A percentile compares a stretch with the other conserved stretches of the same genome.
Evolutionary conservation across 2,113 vertebrate species (phyloP).

Genomic region (Solea solea): DNA sequence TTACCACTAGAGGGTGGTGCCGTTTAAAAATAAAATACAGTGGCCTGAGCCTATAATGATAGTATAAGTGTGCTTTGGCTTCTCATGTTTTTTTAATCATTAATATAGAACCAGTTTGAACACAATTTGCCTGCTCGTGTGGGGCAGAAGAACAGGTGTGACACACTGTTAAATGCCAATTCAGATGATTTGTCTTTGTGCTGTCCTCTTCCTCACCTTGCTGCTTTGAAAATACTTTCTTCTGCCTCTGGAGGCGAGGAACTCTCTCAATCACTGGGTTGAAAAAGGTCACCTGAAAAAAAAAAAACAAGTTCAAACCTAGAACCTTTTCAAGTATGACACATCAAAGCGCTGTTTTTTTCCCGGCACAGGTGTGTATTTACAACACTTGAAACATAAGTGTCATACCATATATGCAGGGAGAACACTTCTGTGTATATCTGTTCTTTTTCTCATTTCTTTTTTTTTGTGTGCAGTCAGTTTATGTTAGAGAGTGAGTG

Average conservation of each 20-base stretch:
- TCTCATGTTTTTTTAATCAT: neutral
- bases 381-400: neutral
- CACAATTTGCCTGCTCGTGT: neutral
- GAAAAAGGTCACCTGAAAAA: conserved; percentile 87
- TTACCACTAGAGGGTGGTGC: conserved; percentile 60
- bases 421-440: neutral
- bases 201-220: conserved; percentile 80
- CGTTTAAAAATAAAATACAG: neutral
- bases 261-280: conserved; percentile 90
- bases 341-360: conserved; percentile 43
- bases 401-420: conserved; percentile 3
- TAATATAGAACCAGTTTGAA: neutral
- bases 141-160: neutral
- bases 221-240: conserved; percentile 92
- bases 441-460: neutral
- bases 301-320: conserved; percentile 8
- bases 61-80: too few relatives aligned
- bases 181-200: neutral
- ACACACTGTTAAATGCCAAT: neutral
- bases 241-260: conserved; percentile 88
- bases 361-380: conserved; percentile 57
- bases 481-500: neutral
- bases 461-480: neutral
- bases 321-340: conserved; percentile 28
- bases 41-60: too few relatives aligned